phyloP scores from a whole-genome alignment of 2,113 vertebrate species.

The Oryzias woworae region DNA sequence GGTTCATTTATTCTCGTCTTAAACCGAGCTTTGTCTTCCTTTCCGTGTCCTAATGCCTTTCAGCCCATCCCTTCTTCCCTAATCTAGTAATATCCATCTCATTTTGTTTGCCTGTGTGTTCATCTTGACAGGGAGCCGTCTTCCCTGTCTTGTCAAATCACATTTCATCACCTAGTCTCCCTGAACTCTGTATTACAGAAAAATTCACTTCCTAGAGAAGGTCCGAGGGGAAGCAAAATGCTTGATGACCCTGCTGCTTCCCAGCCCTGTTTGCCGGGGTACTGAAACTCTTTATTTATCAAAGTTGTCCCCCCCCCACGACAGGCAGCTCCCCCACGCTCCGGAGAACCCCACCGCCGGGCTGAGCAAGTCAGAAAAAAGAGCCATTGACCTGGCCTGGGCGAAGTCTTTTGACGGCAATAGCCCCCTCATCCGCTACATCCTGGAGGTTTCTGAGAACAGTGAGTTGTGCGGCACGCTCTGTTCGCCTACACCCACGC shows the following conservation, averaged over 20 bases:
- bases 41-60: slow-evolving; percentile 39
- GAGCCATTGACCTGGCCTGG: slow-evolving; percentile 94
- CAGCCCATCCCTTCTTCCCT: slow-evolving; percentile 15
- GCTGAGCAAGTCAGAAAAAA: slow-evolving; percentile 83
- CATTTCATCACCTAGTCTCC: slow-evolving; percentile 53
- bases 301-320: slow-evolving; percentile 28
- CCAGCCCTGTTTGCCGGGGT: slow-evolving; percentile 7
- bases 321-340: slow-evolving; percentile 90
- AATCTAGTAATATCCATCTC: slow-evolving; percentile 49
- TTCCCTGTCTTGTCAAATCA: slow-evolving; percentile 39
- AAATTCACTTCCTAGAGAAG: slow-evolving; percentile 13
- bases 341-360: slow-evolving; percentile 85
- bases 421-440: slow-evolving; percentile 89
- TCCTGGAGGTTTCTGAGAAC: slow-evolving; percentile 96
- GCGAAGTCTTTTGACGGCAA: slow-evolving; percentile 94
- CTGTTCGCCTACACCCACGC: not conserved
- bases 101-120: slow-evolving; percentile 40
- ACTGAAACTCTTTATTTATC: slow-evolving; percentile 30
- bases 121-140: slow-evolving; percentile 47
- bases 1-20: slow-evolving; percentile 42
- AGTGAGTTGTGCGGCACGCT: slow-evolving; percentile 78
- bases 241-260: slow-evolving; percentile 3
- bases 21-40: slow-evolving; percentile 28
- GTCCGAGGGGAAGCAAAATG: not conserved
- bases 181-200: slow-evolving; percentile 30